Evolutionary conservation across 2,113 vertebrate genomes (phyloP), one percentile per base, ranked within the genome.

Genomic region (Callaeas wilsoni): DNA sequence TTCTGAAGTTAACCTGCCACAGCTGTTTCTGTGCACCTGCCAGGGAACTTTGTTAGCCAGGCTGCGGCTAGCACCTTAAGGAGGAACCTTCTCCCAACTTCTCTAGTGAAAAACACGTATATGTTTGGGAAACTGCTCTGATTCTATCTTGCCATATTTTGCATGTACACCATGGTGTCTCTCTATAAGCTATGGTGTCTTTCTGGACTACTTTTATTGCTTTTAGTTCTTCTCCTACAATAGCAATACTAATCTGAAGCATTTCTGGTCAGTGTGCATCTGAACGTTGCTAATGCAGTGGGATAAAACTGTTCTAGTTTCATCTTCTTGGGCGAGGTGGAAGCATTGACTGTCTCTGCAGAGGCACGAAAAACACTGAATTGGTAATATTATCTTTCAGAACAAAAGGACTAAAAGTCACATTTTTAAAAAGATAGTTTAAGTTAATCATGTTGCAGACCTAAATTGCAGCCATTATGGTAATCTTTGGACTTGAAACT

Each of bases 401-500:
- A 84, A 71, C 13, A 23, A 60, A 81, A 76, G 57, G 23, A 77
- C 42, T 89, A 41, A 52, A 89, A 75, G 41, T 74, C 56, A 60
- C 32, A 33, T 84, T 93, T 37, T 3, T 1, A 14, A 82, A 90
- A 77, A 68, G n/a, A 9, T 42, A 37, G 25, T 84, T 84, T 60
- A 68, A 78, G 89, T 88, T 86, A 62, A 39, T 49, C 41, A 35
- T 59, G 9, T 93, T 96, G 39, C 41, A 75, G 37, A 12, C n/a
- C 87, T 86, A 93, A 87, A 63, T 73, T 47, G 10, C 39, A 50
- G 27, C 91, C 44, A 53, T 33, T 65, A 35, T 63, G 55, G 42
- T 88, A 90, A 74, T 90, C 78, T 89, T 87, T 67, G 35, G 87
- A 49, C 73, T 92, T 94, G 85, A 50, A 84, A 53, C 44, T 94